phyloP scores from a whole-genome alignment of 2,113 vertebrate species.

The Ictalurus punctatus region DNA sequence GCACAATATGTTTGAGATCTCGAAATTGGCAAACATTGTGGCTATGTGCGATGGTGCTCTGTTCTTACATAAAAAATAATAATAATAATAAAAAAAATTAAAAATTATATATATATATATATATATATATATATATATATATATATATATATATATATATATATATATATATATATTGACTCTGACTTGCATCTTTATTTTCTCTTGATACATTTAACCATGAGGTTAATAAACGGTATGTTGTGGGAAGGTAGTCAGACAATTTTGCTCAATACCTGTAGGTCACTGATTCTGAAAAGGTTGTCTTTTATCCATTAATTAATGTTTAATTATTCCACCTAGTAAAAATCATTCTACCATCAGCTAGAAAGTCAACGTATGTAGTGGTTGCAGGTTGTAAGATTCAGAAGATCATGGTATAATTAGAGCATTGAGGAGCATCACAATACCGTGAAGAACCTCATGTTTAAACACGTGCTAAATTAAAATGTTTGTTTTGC shows the following conservation, averaged over 20 bases:
- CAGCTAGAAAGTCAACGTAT: no score
- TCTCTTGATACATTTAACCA: not conserved
- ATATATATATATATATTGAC: not conserved
- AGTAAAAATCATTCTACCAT: not conserved
- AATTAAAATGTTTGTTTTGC: not conserved
- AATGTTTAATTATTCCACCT: not conserved
- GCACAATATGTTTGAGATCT: not conserved
- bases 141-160: no score
- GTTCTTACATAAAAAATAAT: not conserved
- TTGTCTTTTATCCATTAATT: not conserved
- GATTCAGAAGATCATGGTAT: not conserved
- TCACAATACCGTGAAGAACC: not conserved
- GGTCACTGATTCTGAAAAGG: not conserved
- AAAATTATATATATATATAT: no score
- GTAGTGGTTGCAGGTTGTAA: not conserved
- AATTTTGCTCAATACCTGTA: not conserved
- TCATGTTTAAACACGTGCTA: not conserved
- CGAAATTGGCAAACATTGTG: not conserved
- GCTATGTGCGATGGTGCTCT: not conserved
- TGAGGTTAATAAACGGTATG: not conserved
- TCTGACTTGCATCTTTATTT: not conserved
- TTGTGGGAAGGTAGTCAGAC: not conserved
- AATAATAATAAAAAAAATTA: not conserved
- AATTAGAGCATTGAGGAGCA: not conserved
- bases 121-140: no score